Percentiles rank a stretch among this genome's conserved stretches.
These are phyloP conservation scores for Plagiodera versicolora DNA, from an alignment of 2,888 invertebrate species.

Conservation along the genomic window DNA sequence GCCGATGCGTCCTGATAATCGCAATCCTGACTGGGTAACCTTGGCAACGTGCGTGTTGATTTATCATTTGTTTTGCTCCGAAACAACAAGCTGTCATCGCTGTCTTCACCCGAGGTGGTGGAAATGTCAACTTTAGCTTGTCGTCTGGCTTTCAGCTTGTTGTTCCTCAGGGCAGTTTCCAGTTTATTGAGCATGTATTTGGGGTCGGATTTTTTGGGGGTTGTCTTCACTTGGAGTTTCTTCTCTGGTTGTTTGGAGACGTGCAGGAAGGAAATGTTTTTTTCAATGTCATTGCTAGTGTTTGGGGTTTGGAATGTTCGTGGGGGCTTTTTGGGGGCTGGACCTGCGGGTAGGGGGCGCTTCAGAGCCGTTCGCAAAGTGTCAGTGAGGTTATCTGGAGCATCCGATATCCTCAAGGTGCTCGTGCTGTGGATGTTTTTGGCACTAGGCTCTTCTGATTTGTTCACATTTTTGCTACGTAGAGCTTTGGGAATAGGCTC, in stretches of 20 bases:
- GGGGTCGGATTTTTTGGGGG: constrained; percentile 52
- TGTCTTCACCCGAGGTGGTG: constrained; percentile 49
- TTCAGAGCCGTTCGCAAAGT: constrained; percentile 68
- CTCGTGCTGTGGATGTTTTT: constrained; percentile 40
- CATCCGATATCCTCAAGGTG: constrained; percentile 42
- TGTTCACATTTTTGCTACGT: constrained; percentile 35
- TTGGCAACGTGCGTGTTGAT: constrained; percentile 28
- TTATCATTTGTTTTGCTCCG: constrained; percentile 38
- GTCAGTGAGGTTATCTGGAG: constrained; percentile 52
- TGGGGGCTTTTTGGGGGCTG: constrained; percentile 77
- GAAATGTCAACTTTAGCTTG: constrained; percentile 38
- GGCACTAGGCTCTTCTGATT: not conserved
- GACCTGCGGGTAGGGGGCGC: constrained; percentile 68
- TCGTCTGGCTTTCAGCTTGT: constrained; percentile 47
- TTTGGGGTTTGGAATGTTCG: constrained; percentile 58
- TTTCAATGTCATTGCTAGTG: constrained; percentile 25
- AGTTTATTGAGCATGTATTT: constrained; percentile 68
- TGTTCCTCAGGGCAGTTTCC: constrained; percentile 62
- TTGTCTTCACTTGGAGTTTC: constrained; percentile 27
- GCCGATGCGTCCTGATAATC: constrained; percentile 21
- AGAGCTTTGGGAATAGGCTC: constrained; percentile 49
- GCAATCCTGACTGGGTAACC: constrained; percentile 29
- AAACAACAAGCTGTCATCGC: constrained; percentile 46
- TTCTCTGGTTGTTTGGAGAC: constrained; percentile 28
- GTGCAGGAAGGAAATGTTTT: constrained; percentile 40